Conservation (phyloP, 1,140 invertebrate species). For the Zaprionus davidi region DNA sequence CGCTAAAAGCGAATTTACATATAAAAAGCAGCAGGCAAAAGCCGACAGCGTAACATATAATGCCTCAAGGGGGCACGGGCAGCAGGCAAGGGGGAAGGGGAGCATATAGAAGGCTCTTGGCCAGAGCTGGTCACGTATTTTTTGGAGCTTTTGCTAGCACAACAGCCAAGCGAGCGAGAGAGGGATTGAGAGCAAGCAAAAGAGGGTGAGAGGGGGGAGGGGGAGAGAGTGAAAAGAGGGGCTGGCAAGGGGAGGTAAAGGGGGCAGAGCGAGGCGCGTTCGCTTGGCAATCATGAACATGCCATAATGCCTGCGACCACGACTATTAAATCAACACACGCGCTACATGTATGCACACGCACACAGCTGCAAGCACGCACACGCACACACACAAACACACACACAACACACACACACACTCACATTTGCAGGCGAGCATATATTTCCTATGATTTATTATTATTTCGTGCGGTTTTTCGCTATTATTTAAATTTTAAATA, state of each 20-base stretch:
- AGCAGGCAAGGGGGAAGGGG: neutral
- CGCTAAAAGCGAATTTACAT: constrained; percentile 69
- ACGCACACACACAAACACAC: neutral
- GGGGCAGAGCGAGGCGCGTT: too few species aligned
- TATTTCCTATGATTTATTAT: constrained; percentile 82
- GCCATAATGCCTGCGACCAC: constrained; percentile 79
- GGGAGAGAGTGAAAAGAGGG: neutral
- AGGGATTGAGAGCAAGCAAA: too few species aligned
- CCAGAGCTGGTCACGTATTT: constrained; percentile 52
- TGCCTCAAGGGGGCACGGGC: neutral
- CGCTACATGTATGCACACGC: constrained; percentile 28
- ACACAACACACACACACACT: neutral
- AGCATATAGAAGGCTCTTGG: constrained; percentile 6
- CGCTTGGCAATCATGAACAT: constrained; percentile 76
- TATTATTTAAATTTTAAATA: constrained; percentile 83
- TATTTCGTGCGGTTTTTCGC: constrained; percentile 80
- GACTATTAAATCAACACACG: constrained; percentile 81
- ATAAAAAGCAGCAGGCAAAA: constrained; percentile 37
- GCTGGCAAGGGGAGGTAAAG: neutral
- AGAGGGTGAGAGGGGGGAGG: neutral
- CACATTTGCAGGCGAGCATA: constrained; percentile 15
- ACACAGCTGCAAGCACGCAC: constrained; percentile 15
- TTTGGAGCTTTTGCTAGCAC: constrained; percentile 23
- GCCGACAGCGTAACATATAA: constrained; percentile 48
- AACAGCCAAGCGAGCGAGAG: neutral